Base-by-base conservation (phyloP, 2,113 vertebrate genomes). In the Gymnobelideus leadbeateri region DNA sequence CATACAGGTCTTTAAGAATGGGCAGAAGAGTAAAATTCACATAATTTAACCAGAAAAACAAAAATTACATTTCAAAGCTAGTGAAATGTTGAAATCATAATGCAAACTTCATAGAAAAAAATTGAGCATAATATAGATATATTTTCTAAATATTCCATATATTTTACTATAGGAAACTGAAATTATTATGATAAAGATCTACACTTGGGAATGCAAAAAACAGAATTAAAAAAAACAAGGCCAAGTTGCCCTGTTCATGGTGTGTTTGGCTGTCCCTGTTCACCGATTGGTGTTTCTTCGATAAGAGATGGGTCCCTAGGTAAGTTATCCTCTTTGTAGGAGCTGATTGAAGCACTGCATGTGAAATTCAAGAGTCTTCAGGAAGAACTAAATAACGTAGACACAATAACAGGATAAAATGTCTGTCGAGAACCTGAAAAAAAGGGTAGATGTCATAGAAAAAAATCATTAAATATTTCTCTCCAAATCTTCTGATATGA, bases 391-490 rank as follows among this genome's bases (percentile, higher is more conserved):
- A 97, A 95, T 47, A 96, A 55, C 46, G 84, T 92, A 91, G 77
- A 96, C 95, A 96, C 94, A 96, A 92, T 92, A 96, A 98, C 95
- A 68, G 31, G 89, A 93, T 91, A 98, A 96, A 97, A 96, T 96
- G 84, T 93, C 94, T 94, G 91, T 55, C 47, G 31, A 95, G 92
- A 97, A 97, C 95, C 94, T 95, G 95, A 94, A 97, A 97, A 97
- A 98, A 96, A 97, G 91, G 95, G 92, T 92, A 97, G 94, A 97
- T 95, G 94, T 95, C 95, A 97, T 54, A 96, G 96, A 97, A 96
- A 47, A 90, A 97, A 97, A 96, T 94, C 91, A 95, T 97, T 96
- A 97, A 95, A 92, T 92, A 93, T 90, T 95, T 96, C 96, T 95
- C 96, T 77, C 96, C 89, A 97, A 90, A 95, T 92, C 84, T 95